Conservation (phyloP, 2,113 vertebrate genomes). For the Gavialis gangeticus region DNA sequence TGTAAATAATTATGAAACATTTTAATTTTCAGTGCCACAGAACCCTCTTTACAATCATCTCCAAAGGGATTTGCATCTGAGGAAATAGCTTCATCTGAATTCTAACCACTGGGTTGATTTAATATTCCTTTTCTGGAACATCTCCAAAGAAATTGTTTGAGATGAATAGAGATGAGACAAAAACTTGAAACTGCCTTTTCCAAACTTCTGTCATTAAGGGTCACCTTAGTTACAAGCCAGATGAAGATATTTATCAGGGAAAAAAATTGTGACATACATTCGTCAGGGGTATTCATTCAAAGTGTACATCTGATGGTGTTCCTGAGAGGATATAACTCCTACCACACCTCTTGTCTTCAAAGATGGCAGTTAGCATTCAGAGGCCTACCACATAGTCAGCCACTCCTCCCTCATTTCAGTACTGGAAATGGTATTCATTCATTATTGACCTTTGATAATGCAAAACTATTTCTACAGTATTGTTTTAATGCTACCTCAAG, state of each 20-base stretch:
- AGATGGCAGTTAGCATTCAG: neutral
- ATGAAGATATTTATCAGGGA: neutral
- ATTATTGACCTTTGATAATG: neutral
- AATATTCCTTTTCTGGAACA: conserved; percentile 55
- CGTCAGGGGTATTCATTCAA: conserved; percentile 9
- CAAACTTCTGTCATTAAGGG: conserved; percentile 9
- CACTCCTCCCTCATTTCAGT: neutral
- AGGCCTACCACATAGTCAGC: neutral
- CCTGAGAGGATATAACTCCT: neutral
- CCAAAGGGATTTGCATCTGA: conserved; percentile 29
- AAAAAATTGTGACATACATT: neutral
- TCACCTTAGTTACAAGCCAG: neutral
- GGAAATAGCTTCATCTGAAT: conserved; percentile 65
- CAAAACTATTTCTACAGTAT: neutral
- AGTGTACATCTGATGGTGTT: neutral
- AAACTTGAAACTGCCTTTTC: conserved; percentile 20
- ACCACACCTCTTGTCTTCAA: neutral
- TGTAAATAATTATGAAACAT: conserved; percentile 66
- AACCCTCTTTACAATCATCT: conserved; percentile 12
- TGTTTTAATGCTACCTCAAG: neutral
- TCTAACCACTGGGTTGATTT: conserved; percentile 31
- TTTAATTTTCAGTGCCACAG: conserved; percentile 53
- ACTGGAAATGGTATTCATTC: neutral
- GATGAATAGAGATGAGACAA: conserved; percentile 26
- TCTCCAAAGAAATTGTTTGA: conserved; percentile 52